These are phyloP conservation scores for Axis porcinus DNA, from an alignment of 2,113 vertebrate species.

Conservation along the genomic window DNA sequence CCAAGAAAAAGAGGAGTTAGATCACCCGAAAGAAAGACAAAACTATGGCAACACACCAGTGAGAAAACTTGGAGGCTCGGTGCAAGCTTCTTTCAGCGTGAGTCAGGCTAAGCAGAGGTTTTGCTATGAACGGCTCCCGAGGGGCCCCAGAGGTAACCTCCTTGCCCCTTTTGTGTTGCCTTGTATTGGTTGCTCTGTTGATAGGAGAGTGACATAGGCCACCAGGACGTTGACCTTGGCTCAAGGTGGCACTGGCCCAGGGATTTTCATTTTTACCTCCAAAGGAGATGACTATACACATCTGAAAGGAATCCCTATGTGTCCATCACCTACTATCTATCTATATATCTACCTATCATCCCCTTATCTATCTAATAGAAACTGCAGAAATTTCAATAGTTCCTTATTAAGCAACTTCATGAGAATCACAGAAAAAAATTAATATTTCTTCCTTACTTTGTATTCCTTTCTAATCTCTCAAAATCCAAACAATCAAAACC, in stretches of 20 bases:
- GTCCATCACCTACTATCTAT: background rate
- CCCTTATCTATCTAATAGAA: background rate
- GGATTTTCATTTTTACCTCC: background rate
- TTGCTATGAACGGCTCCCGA: background rate
- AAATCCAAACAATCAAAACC: background rate
- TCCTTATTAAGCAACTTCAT: background rate
- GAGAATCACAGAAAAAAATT: background rate
- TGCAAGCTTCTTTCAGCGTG: background rate
- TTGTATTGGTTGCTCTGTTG: background rate
- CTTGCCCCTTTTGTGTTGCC: background rate
- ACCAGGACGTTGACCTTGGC: background rate
- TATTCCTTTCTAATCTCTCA: background rate
- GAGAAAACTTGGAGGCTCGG: background rate
- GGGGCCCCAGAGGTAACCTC: fast-evolving
- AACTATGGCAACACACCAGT: too few species aligned
- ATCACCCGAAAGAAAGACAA: background rate
- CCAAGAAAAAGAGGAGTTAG: background rate
- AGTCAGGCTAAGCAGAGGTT: background rate
- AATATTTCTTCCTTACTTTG: background rate
- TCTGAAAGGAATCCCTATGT: background rate
- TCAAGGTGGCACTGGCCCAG: background rate
- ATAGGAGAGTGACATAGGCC: background rate
- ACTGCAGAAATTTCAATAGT: background rate
- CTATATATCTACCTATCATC: background rate
- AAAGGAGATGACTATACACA: background rate